A percentile compares a stretch with the other conserved stretches of the same genome.
These are phyloP conservation scores for Macquaria ambigua DNA, from an alignment of 2,113 vertebrate genomes.

Conservation along the genomic window DNA sequence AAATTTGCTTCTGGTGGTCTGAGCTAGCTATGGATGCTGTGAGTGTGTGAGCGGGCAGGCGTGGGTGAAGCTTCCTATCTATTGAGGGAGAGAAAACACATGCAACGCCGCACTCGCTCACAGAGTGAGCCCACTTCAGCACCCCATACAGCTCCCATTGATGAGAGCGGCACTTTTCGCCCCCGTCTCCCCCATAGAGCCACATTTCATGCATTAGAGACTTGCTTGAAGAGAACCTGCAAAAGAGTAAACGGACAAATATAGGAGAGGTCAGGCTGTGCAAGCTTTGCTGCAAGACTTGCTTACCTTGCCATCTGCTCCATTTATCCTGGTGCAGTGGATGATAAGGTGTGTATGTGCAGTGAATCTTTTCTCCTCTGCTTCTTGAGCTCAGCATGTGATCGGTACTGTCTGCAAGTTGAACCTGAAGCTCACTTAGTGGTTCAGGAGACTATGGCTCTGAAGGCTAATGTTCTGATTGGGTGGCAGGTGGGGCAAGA, in stretches of 20 bases:
- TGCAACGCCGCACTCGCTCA: slow-evolving; percentile 57
- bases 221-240: slow-evolving; percentile 48
- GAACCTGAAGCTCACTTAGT: slow-evolving; percentile 32
- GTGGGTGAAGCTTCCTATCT: slow-evolving; percentile 79
- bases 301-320: slow-evolving; percentile 18
- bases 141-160: slow-evolving; percentile 70
- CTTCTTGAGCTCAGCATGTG: slow-evolving; percentile 6
- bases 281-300: slow-evolving; percentile 31
- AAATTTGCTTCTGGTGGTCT: slow-evolving; percentile 71
- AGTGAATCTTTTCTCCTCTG: neutral
- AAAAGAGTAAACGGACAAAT: slow-evolving; percentile 53
- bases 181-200: slow-evolving; percentile 65
- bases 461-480: slow-evolving; percentile 46
- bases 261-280: slow-evolving; percentile 38
- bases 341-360: neutral
- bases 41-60: slow-evolving; percentile 59
- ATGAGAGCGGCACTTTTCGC: slow-evolving; percentile 75
- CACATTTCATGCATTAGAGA: slow-evolving; percentile 68
- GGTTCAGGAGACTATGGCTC: slow-evolving; percentile 17
- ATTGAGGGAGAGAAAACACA: slow-evolving; percentile 72
- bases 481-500: slow-evolving; percentile 48
- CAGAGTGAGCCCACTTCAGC: slow-evolving; percentile 74
- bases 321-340: neutral
- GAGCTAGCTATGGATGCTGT: slow-evolving; percentile 63
- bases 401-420: slow-evolving; percentile 26